phyloP scores from a whole-genome alignment of 2,888 invertebrate species.

The Athalia circularis region DNA sequence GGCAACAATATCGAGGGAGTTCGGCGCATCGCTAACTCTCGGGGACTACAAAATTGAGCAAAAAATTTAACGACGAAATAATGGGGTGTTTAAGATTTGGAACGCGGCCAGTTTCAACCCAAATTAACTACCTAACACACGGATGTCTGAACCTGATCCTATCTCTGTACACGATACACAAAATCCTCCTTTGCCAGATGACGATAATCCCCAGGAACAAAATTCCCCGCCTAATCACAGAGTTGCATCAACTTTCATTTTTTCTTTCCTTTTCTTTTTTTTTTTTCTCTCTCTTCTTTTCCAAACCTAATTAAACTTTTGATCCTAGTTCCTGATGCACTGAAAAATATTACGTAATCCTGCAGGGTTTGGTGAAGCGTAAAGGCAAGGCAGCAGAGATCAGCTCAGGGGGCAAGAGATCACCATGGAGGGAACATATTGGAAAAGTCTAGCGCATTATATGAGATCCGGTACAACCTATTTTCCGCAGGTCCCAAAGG shows the following conservation, averaged over 20 bases:
- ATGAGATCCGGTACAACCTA: slow-evolving; percentile 19
- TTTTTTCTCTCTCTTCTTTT: too few species aligned
- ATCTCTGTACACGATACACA: too few species aligned
- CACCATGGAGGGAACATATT: slow-evolving; percentile 12
- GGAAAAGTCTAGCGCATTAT: slow-evolving; percentile 16
- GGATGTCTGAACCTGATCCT: too few species aligned
- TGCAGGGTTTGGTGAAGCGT: neutral
- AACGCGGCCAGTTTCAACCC: slow-evolving; percentile 56
- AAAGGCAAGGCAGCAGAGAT: neutral
- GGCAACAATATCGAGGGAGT: slow-evolving; percentile 60
- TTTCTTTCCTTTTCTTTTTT: too few species aligned
- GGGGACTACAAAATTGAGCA: slow-evolving; percentile 39
- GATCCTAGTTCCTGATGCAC: neutral
- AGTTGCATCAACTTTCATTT: too few species aligned
- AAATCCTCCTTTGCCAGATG: too few species aligned
- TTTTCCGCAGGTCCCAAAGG: neutral
- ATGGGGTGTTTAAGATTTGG: slow-evolving; percentile 62
- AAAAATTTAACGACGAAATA: slow-evolving; percentile 65
- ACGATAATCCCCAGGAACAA: too few species aligned
- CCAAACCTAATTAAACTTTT: slow-evolving; percentile 3
- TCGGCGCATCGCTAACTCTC: slow-evolving; percentile 29
- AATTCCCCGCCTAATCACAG: too few species aligned
- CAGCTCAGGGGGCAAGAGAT: slow-evolving; percentile 2
- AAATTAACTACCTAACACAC: slow-evolving; percentile 3
- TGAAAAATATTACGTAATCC: slow-evolving; percentile 18